Percentiles rank a stretch among this genome's conserved stretches.
Conservation (phyloP, 2,888 invertebrate species). For the Sipha maydis region DNA sequence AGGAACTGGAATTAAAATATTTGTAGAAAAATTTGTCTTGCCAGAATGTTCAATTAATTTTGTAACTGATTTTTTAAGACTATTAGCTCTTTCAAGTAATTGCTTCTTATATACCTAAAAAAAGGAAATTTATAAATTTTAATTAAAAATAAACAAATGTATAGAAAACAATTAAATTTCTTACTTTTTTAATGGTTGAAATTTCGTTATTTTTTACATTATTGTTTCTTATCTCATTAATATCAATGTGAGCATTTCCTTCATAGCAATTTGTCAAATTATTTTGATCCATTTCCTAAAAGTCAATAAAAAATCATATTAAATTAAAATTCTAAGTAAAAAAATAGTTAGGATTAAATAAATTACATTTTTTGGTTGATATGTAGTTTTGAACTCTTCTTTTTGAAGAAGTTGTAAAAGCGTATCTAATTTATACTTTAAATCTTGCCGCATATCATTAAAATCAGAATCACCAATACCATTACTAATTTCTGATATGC, state of each 20-base stretch:
- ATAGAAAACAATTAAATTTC: background rate
- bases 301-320: constrained; percentile 12
- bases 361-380: constrained; percentile 62
- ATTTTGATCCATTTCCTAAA: constrained; percentile 37
- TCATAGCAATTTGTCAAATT: background rate
- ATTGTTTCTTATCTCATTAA: constrained; percentile 34
- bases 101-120: constrained; percentile 67
- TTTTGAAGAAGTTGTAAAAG: constrained; percentile 77
- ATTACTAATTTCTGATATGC: constrained; percentile 72
- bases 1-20: constrained; percentile 11
- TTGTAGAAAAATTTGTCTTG: constrained; percentile 66
- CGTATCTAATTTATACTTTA: constrained; percentile 80
- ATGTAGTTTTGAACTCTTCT: constrained; percentile 64
- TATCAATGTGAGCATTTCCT: constrained; percentile 7
- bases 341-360: background rate
- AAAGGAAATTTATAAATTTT: background rate
- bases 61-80: constrained; percentile 83
- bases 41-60: constrained; percentile 84
- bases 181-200: constrained; percentile 45
- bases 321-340: background rate
- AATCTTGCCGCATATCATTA: constrained; percentile 76
- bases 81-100: constrained; percentile 77
- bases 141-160: background rate
- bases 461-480: constrained; percentile 74
- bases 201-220: constrained; percentile 3